A percentile compares a stretch with the other conserved stretches of the same genome.
Evolutionary conservation across 2,113 vertebrate species (phyloP).

Genomic region (Hippoglossus stenolepis): DNA sequence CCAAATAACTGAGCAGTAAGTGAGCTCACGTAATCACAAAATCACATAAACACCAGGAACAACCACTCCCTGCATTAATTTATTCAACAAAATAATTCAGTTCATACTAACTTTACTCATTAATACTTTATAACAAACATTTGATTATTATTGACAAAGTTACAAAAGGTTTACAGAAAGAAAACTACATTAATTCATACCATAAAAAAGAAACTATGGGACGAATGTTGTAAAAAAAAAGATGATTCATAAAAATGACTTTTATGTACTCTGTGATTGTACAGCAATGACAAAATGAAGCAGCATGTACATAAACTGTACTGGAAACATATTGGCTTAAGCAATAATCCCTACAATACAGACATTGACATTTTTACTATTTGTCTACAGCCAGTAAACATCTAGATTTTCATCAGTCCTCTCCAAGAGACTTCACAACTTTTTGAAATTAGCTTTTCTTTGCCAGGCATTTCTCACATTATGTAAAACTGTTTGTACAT

Average conservation of each 20-base stretch:
- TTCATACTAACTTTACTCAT: conserved; percentile 50
- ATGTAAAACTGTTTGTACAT: neutral
- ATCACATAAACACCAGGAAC: neutral
- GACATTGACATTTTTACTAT: neutral
- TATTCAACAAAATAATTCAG: conserved; percentile 68
- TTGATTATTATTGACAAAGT: conserved; percentile 51
- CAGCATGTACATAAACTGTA: conserved; percentile 45
- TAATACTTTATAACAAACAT: conserved; percentile 46
- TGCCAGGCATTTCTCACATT: conserved; percentile 6
- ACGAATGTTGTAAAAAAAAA: conserved; percentile 48
- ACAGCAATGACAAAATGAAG: conserved; percentile 61
- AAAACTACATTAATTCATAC: conserved; percentile 31
- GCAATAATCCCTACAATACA: conserved; percentile 2
- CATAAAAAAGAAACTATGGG: conserved; percentile 52
- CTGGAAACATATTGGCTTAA: neutral
- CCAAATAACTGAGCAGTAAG: no score
- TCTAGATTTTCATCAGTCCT: neutral
- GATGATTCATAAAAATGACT: conserved; percentile 35
- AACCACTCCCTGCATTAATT: conserved; percentile 10
- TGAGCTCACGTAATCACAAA: neutral
- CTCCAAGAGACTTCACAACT: neutral
- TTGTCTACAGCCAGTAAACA: neutral
- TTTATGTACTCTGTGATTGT: conserved; percentile 50
- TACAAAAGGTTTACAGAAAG: conserved; percentile 25
- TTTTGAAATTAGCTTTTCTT: neutral